phyloP scores from a whole-genome alignment of 2,888 invertebrate genomes.

The Chelonus formosanus region DNA sequence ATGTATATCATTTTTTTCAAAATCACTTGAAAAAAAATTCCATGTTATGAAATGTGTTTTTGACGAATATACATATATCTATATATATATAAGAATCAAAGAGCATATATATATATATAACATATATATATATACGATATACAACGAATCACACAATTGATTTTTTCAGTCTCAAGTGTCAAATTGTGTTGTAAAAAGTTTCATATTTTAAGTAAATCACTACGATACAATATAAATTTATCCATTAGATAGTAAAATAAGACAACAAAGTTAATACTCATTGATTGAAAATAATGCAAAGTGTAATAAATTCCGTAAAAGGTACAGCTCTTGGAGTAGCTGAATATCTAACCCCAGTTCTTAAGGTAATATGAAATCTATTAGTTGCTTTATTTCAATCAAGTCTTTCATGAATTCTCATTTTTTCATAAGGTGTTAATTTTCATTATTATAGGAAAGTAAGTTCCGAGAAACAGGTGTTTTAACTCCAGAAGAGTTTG shows the following conservation, averaged over 20 bases:
- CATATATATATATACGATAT: too few relatives aligned
- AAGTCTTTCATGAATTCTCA: constrained; percentile 6
- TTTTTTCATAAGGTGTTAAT: constrained; percentile 1
- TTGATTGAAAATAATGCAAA: constrained; percentile 77
- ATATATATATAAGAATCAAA: too few relatives aligned
- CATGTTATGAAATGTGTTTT: too few relatives aligned
- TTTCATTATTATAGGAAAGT: constrained; percentile 78
- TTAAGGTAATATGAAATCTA: constrained; percentile 75
- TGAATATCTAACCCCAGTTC: constrained; percentile 93
- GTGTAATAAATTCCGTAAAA: constrained; percentile 93
- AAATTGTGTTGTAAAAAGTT: too few relatives aligned
- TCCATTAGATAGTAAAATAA: constrained; percentile 10
- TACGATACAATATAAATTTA: not conserved
- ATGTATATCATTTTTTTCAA: too few relatives aligned
- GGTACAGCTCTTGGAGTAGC: constrained; percentile 95
- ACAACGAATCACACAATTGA: too few relatives aligned
- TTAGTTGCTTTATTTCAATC: constrained; percentile 11
- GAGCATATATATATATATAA: too few relatives aligned
- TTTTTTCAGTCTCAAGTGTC: too few relatives aligned
- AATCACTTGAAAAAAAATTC: too few relatives aligned
- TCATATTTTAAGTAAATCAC: not conserved
- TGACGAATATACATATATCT: too few relatives aligned
- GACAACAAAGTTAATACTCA: not conserved
- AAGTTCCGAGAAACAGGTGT: constrained; percentile 98
- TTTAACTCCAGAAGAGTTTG: constrained; percentile 98